Percentiles rank a stretch among this genome's conserved stretches.
Evolutionary conservation across 2,797 vertebrate species (phyloP).

Genomic region (Pipistrellus nathusii): DNA sequence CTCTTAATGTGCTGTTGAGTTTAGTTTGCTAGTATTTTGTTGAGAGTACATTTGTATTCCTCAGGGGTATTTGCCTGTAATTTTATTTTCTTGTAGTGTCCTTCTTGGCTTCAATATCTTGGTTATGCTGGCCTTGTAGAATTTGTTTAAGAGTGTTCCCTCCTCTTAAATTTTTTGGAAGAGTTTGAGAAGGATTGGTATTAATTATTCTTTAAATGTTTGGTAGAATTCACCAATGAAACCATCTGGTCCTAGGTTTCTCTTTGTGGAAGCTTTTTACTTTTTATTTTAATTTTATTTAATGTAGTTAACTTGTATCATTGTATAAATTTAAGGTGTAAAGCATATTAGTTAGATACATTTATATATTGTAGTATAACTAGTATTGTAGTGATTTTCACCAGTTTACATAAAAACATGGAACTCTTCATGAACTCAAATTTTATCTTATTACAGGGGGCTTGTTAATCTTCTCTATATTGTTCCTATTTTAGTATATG

Average conservation of each 20-base stretch:
- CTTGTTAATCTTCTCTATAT: neutral
- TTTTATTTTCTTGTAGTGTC: neutral
- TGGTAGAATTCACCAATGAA: neutral
- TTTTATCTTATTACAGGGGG: neutral
- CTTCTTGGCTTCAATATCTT: neutral
- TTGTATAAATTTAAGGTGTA: neutral
- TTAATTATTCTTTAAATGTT: neutral
- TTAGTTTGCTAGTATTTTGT: neutral
- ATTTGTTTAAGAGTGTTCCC: neutral
- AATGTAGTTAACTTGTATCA: neutral
- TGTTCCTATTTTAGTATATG: neutral
- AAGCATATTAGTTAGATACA: neutral
- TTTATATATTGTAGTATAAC: neutral
- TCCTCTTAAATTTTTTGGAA: neutral
- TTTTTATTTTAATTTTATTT: neutral
- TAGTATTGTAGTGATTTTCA: neutral
- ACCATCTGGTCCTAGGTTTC: neutral
- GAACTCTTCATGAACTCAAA: neutral
- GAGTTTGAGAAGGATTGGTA: neutral
- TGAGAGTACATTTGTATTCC: neutral
- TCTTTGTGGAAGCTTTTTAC: neutral
- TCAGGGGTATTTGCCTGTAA: neutral
- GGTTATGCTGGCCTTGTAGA: neutral
- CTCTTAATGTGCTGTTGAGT: neutral
- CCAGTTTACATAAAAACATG: neutral